phyloP scores from a whole-genome alignment of 2,888 invertebrate species.

The Drosophila prostipennis region DNA sequence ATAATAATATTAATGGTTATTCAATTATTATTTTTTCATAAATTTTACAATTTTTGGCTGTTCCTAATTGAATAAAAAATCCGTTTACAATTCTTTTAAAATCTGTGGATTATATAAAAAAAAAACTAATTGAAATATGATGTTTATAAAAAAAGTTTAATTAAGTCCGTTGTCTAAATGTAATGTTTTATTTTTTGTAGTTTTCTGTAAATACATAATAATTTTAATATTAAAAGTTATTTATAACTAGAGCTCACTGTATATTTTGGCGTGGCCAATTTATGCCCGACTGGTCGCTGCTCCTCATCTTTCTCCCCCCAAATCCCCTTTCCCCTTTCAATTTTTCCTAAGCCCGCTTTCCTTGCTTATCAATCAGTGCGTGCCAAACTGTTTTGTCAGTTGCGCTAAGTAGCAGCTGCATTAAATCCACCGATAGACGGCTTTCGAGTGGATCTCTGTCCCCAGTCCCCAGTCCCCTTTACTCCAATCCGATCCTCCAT shows the following conservation, averaged over 20 bases:
- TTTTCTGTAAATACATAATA: too few relatives aligned
- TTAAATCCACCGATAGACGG: slow-evolving; percentile 54
- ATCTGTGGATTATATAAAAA: too few relatives aligned
- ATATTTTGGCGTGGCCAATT: slow-evolving; percentile 19
- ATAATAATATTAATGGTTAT: too few relatives aligned
- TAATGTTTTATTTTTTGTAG: too few relatives aligned
- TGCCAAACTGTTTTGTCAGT: slow-evolving; percentile 79
- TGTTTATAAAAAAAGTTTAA: too few relatives aligned
- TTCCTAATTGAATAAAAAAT: too few relatives aligned
- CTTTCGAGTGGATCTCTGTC: slow-evolving; percentile 26
- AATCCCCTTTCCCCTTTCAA: not conserved
- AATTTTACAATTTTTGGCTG: too few relatives aligned
- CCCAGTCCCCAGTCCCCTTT: not conserved
- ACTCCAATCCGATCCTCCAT: not conserved
- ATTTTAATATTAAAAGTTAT: too few relatives aligned
- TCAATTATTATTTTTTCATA: too few relatives aligned
- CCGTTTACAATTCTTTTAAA: too few relatives aligned
- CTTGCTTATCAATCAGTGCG: slow-evolving; percentile 79
- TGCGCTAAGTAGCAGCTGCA: slow-evolving; percentile 74
- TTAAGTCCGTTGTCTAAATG: too few relatives aligned
- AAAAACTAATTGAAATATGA: too few relatives aligned
- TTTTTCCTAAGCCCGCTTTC: slow-evolving; percentile 26
- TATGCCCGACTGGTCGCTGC: slow-evolving; percentile 36
- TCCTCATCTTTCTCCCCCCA: not conserved
- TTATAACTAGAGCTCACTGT: not conserved